A percentile compares a stretch with the other conserved stretches of the same genome.
Evolutionary conservation across 2,888 invertebrate genomes (phyloP).

Genomic region (Hemistola chrysoprasaria): DNA sequence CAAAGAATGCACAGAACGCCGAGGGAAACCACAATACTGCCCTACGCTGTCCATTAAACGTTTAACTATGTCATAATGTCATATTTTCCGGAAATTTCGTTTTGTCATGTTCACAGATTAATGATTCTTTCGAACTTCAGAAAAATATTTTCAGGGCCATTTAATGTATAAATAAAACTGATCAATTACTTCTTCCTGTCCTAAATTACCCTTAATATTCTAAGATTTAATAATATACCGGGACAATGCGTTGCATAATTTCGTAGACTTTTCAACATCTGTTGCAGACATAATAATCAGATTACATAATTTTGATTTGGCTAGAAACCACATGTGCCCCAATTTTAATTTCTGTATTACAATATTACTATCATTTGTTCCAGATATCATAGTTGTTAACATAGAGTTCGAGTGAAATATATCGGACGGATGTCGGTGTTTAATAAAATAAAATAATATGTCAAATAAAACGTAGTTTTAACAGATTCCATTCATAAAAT

Average conservation of each 20-base stretch:
- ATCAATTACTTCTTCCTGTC: no score
- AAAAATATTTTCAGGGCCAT: constrained; percentile 31
- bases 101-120: not conserved
- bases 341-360: constrained; percentile 38
- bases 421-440: constrained; percentile 57
- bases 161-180: not conserved
- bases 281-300: constrained; percentile 31
- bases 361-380: constrained; percentile 41
- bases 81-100: no score
- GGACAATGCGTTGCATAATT: constrained; percentile 11
- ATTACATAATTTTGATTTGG: constrained; percentile 43
- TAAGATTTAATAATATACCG: no score
- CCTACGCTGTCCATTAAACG: constrained; percentile 23
- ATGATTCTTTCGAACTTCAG: not conserved
- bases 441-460: constrained; percentile 55
- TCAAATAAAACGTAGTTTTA: constrained; percentile 51
- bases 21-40: constrained; percentile 13
- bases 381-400: constrained; percentile 41
- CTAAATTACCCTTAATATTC: no score
- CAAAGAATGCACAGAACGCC: constrained; percentile 24
- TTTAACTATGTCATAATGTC: constrained; percentile 3
- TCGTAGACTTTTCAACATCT: constrained; percentile 18
- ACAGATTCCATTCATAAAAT: constrained; percentile 65
- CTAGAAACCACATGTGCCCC: constrained; percentile 37
- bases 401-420: constrained; percentile 44